Base-by-base conservation (phyloP, 2,888 invertebrate genomes). In the Zhuqinia jingwanae region DNA sequence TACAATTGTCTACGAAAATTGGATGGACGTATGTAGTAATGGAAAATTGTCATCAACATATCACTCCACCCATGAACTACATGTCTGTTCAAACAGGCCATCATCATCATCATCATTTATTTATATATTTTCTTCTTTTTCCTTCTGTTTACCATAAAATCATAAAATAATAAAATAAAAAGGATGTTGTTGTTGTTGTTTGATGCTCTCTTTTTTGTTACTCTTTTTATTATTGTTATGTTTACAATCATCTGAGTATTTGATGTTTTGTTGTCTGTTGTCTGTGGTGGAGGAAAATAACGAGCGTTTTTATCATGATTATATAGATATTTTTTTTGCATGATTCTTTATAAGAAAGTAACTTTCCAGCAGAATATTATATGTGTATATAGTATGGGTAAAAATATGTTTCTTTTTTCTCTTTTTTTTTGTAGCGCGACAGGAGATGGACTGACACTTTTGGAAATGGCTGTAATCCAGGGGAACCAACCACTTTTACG, bases 401-500 rank as follows among this genome's bases (percentile, higher is more conserved):
- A 60, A 60, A 63, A 60, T 60, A 63, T 50, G 47, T 58, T 63
- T 70, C 20, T 17, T 77, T 65, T 47, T 20, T 70, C 53, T 68
- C 10, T 13, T n/a, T n/a, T 36, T 80, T 50, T 53, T 68, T 81
- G 56, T 77, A 90, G 90, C 68, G 84, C 87, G 85, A 89, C 88
- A 75, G 80, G 88, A 80, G 98, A 98, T 93, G 96, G 96, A 25
- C 93, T 99, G 89, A 97, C 97, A 11, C 96, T 97, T 0, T 93
- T 99, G 92, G 99, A 99, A 92, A 96, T 99, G 89, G 98, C 99
- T 0, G 96, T 98, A 77, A 94, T 99, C 92, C 96, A 97, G 92
- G 96, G 96, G 92, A 97, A 98, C 92, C 94, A 96, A 91, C 95
- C 96, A 77, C 95, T 99, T 92, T 96, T 96, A 82, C 97, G 96